These are phyloP conservation scores for Acrocephalus arundinaceus DNA, from an alignment of 2,113 vertebrate genomes.

Conservation along the genomic window DNA sequence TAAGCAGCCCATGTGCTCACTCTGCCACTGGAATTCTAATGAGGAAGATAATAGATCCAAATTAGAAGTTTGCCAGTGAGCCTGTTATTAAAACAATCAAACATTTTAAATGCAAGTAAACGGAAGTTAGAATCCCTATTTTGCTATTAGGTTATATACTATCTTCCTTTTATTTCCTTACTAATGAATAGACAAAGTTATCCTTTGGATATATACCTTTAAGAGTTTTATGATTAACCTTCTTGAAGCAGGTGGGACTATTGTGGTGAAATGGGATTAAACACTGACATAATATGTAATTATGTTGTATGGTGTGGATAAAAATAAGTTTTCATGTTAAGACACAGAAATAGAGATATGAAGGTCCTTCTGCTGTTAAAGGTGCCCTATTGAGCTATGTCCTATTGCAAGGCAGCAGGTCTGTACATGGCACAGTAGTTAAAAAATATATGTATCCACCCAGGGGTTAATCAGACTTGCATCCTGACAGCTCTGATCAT, in stretches of 20 bases:
- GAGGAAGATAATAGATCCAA: conserved; percentile 25
- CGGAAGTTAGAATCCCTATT: background rate
- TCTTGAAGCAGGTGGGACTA: background rate
- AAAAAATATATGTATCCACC: background rate
- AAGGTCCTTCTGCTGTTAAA: background rate
- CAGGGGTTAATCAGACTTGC: background rate
- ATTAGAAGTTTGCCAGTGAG: conserved; percentile 34
- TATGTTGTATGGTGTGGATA: background rate
- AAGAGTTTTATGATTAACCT: background rate
- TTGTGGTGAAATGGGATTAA: background rate
- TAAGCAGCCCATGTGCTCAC: background rate
- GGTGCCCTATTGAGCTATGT: background rate
- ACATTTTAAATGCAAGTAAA: conserved; percentile 45
- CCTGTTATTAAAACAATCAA: conserved; percentile 74
- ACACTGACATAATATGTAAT: background rate
- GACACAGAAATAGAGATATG: background rate
- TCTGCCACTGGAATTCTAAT: conserved; percentile 29
- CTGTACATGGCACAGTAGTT: rapidly evolving
- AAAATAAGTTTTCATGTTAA: background rate
- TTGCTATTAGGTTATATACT: conserved; percentile 1
- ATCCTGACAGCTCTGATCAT: background rate
- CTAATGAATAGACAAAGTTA: background rate
- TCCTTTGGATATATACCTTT: background rate
- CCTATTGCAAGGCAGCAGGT: background rate
- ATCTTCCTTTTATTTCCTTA: conserved; percentile 25